Evolutionary conservation across 35 echinoderm and acorn worm genomes (phyloP).

Genomic region (Ptychodera flava): DNA sequence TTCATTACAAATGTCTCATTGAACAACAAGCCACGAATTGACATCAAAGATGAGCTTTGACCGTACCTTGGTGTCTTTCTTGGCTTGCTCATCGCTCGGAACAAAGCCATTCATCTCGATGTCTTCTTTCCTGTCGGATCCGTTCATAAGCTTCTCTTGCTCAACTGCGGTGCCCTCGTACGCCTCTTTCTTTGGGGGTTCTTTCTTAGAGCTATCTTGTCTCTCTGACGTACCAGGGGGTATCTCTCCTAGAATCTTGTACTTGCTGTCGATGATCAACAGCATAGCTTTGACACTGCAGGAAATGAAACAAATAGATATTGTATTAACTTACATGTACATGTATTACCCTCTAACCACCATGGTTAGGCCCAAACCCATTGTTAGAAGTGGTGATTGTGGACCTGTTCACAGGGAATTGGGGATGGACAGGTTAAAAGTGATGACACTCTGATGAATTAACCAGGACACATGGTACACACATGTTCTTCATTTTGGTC

Average conservation of each 20-base stretch:
- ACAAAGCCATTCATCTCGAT: not conserved
- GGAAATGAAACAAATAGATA: no score
- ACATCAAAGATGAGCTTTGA: not conserved
- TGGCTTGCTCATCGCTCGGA: not conserved
- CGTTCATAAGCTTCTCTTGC: not conserved
- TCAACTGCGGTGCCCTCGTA: not conserved
- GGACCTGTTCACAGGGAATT: no score
- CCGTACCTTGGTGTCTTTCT: not conserved
- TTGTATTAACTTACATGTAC: no score
- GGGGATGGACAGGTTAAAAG: no score
- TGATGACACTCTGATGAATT: no score
- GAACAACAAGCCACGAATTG: no score
- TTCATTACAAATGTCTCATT: no score
- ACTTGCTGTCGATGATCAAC: slow-evolving; percentile 92
- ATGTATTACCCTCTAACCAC: no score
- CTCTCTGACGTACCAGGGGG: not conserved
- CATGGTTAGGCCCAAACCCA: no score
- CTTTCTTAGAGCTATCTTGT: not conserved
- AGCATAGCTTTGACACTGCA: slow-evolving; percentile 92
- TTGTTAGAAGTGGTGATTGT: no score
- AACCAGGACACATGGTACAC: no score
- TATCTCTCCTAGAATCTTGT: slow-evolving; percentile 34
- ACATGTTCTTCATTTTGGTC: no score
- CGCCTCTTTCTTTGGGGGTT: not conserved
- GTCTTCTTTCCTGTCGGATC: not conserved